Conservation (phyloP, 2,113 vertebrate genomes). For the Channa maculata region DNA sequence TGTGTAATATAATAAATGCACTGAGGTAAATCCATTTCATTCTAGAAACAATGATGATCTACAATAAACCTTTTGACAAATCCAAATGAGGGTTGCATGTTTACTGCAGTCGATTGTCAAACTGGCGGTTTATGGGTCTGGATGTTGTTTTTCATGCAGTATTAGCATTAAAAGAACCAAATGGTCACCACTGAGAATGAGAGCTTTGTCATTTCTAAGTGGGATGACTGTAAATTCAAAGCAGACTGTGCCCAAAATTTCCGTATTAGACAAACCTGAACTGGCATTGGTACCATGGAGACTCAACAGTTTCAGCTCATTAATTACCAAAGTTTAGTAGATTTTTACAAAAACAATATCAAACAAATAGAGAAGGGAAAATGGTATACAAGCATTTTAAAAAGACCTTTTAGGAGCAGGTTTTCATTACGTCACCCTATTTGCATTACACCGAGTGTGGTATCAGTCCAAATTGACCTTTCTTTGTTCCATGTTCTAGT, state of each 20-base stretch:
- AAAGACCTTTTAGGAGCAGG: neutral
- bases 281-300: neutral
- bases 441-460: neutral
- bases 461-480: neutral
- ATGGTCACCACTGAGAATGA: slow-evolving; percentile 4
- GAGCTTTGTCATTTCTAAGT: slow-evolving; percentile 6
- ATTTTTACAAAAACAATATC: too few relatives aligned
- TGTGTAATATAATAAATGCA: slow-evolving; percentile 34
- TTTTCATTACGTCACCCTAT: neutral
- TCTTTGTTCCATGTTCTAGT: neutral
- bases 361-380: too few relatives aligned
- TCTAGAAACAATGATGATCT: slow-evolving; percentile 20
- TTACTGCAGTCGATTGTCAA: slow-evolving; percentile 21
- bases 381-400: neutral
- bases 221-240: neutral
- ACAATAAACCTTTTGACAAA: slow-evolving; percentile 27
- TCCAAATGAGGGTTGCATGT: slow-evolving; percentile 41
- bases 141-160: slow-evolving; percentile 25
- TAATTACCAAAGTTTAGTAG: neutral
- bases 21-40: slow-evolving; percentile 52
- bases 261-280: neutral
- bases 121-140: slow-evolving; percentile 13
- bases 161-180: slow-evolving; percentile 12
- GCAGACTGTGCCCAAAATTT: neutral
- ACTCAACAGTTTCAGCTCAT: neutral